These are phyloP conservation scores for Abramis brama DNA, from an alignment of 2,113 vertebrate genomes.

Conservation along the genomic window DNA sequence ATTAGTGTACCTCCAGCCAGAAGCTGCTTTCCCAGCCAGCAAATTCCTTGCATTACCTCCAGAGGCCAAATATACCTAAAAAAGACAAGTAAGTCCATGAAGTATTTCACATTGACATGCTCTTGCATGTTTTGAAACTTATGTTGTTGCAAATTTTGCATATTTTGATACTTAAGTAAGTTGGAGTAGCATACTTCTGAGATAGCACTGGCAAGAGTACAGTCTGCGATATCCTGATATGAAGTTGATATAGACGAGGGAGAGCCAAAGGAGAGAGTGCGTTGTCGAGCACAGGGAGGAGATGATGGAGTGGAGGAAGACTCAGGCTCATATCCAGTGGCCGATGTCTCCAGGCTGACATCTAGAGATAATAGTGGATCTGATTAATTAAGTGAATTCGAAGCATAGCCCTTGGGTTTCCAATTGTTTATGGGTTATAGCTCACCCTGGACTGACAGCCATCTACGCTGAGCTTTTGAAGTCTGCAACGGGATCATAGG, in stretches of 20 bases:
- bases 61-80: conserved; percentile 87
- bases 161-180: background rate
- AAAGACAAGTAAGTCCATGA: conserved; percentile 13
- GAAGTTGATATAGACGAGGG: conserved; percentile 74
- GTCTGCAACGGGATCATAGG: conserved; percentile 73
- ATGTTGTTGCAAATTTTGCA: too few relatives aligned
- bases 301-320: conserved; percentile 67
- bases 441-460: conserved; percentile 76
- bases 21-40: conserved; percentile 76
- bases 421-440: background rate
- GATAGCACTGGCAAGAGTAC: conserved; percentile 74
- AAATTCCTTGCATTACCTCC: conserved; percentile 84
- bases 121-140: background rate
- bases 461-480: conserved; percentile 62
- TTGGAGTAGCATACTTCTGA: conserved; percentile 77
- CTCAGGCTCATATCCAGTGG: conserved; percentile 60
- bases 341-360: conserved; percentile 60
- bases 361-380: conserved; percentile 60
- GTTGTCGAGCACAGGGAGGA: conserved; percentile 54
- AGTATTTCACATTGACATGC: background rate
- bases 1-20: conserved; percentile 85
- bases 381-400: background rate
- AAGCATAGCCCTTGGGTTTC: background rate
- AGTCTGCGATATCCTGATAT: conserved; percentile 85
- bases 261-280: conserved; percentile 70